Percentiles rank a stretch among this genome's conserved stretches.
Conservation (phyloP, 2,888 invertebrate genomes). For the Cheilosia impressa region DNA sequence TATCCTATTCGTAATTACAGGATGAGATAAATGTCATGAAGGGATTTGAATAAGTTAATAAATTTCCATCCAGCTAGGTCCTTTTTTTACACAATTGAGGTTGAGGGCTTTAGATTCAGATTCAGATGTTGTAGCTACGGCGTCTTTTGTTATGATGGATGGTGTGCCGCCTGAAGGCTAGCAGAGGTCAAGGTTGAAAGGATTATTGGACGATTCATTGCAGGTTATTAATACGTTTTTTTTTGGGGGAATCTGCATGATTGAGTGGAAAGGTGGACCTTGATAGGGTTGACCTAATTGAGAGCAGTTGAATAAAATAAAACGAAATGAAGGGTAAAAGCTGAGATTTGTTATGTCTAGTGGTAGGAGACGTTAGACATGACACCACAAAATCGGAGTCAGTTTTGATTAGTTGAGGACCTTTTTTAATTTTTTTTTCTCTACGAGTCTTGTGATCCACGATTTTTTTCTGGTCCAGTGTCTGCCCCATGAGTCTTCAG, state of each 20-base stretch:
- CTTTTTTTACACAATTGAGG: slow-evolving; percentile 9
- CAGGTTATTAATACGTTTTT: slow-evolving; percentile 54
- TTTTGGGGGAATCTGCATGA: neutral
- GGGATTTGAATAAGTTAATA: slow-evolving; percentile 75
- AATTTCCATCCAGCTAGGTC: slow-evolving; percentile 61
- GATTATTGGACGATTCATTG: slow-evolving; percentile 66
- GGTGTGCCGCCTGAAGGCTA: slow-evolving; percentile 45
- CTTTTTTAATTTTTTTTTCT: too few species aligned
- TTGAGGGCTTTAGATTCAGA: neutral
- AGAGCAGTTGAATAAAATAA: neutral
- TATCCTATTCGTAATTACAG: slow-evolving; percentile 63
- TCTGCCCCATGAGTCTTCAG: too few species aligned
- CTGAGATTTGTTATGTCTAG: too few species aligned
- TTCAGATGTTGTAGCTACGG: slow-evolving; percentile 20
- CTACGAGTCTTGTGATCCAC: too few species aligned
- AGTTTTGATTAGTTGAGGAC: too few species aligned
- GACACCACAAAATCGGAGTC: too few species aligned
- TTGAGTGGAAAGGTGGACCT: slow-evolving; percentile 21
- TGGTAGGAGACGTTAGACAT: too few species aligned
- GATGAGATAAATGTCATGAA: slow-evolving; percentile 73
- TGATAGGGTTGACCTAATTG: slow-evolving; percentile 26
- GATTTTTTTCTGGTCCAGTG: too few species aligned
- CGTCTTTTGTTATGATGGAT: slow-evolving; percentile 60
- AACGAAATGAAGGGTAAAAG: neutral
- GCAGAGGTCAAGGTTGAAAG: slow-evolving; percentile 65